Evolutionary conservation across 1,140 invertebrate species (phyloP).

Genomic region (Sipha flava): DNA sequence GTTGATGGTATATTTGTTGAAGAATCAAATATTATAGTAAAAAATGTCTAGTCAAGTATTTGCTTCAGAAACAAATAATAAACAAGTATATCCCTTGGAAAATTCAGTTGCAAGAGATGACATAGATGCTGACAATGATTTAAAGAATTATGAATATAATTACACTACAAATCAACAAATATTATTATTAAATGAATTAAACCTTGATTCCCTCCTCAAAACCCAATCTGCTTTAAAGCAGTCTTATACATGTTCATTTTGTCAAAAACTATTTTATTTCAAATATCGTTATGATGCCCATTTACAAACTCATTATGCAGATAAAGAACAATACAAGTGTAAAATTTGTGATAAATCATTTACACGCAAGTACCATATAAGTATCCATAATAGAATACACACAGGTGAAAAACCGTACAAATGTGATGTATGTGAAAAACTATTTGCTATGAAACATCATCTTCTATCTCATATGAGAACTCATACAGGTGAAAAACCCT

Average conservation of each 20-base stretch:
- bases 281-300: background rate
- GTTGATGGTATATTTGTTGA: background rate
- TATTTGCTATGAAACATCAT: constrained; percentile 83
- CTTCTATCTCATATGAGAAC: constrained; percentile 74
- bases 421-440: constrained; percentile 75
- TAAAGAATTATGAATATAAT: background rate
- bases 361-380: constrained; percentile 36
- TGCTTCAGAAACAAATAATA: background rate
- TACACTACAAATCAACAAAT: background rate
- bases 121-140: background rate
- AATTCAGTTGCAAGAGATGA: background rate
- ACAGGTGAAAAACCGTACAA: constrained; percentile 53
- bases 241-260: constrained; percentile 25
- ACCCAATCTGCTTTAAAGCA: background rate
- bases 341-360: constrained; percentile 36
- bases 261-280: constrained; percentile 13
- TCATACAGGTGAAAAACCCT: constrained; percentile 52
- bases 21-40: background rate
- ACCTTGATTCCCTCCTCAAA: background rate
- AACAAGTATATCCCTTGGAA: background rate
- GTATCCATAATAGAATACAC: constrained; percentile 36
- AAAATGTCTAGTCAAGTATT: background rate
- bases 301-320: constrained; percentile 37
- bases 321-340: constrained; percentile 49
- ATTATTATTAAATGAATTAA: background rate